These are phyloP conservation scores for Heliconius nattereri DNA, from an alignment of 1,140 invertebrate genomes.

Conservation along the genomic window DNA sequence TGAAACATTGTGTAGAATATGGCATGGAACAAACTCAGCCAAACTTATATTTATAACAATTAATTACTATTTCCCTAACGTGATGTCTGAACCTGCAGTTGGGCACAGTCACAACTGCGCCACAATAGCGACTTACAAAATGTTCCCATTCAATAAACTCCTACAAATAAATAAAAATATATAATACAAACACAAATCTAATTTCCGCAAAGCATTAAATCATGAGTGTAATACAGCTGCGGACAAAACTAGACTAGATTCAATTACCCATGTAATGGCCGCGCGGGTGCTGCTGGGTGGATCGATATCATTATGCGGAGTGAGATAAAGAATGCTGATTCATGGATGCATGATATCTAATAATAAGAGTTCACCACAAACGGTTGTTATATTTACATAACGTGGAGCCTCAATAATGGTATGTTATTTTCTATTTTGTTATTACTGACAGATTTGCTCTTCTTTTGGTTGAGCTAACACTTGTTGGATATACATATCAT, in stretches of 20 bases:
- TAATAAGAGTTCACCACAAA: neutral
- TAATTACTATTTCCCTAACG: no score
- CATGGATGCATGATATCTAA: neutral
- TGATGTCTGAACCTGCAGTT: no score
- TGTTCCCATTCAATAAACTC: no score
- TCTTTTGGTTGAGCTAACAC: neutral
- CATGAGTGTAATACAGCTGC: constrained; percentile 11
- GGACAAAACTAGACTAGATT: constrained; percentile 13
- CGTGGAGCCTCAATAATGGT: neutral
- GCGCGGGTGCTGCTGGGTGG: constrained; percentile 17
- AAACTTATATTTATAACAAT: no score
- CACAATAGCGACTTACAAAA: no score
- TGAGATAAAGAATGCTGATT: neutral
- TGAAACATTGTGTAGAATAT: no score
- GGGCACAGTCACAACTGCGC: no score
- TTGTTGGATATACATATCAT: neutral
- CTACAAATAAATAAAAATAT: neutral
- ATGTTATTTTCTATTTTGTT: neutral
- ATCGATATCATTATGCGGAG: constrained; percentile 16
- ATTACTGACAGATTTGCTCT: neutral
- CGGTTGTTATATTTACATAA: neutral
- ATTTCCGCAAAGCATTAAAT: constrained; percentile 10
- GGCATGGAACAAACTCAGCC: no score
- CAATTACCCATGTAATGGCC: constrained; percentile 13
- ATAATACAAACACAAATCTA: constrained; percentile 1